A percentile compares a stretch with the other conserved stretches of the same genome.
phyloP scores from a whole-genome alignment of 2,113 vertebrate species.

The Hydrochoerus hydrochaeris region DNA sequence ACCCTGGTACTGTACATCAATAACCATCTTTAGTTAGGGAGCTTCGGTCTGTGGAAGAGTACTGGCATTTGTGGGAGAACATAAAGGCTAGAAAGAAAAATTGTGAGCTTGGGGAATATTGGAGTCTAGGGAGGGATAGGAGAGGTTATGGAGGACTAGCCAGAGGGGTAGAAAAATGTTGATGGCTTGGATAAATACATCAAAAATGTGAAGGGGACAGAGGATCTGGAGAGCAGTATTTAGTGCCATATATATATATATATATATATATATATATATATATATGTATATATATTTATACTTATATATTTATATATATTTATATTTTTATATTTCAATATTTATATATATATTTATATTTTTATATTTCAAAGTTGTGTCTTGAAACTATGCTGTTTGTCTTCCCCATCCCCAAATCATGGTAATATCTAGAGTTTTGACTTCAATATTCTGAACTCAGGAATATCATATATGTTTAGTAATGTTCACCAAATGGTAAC shows the following conservation, averaged over 20 bases:
- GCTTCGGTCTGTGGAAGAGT: constrained; percentile 85
- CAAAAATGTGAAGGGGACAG: constrained; percentile 71
- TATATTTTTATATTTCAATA: not conserved
- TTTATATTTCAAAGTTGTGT: not conserved
- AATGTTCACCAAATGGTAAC: not conserved
- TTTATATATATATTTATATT: too few species aligned
- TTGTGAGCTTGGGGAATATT: constrained; percentile 88
- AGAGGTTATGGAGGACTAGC: constrained; percentile 86
- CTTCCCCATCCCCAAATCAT: too few species aligned
- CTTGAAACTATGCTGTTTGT: not conserved
- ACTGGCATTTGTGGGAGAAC: constrained; percentile 87
- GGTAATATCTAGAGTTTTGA: constrained; percentile 55
- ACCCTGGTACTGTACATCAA: constrained; percentile 89
- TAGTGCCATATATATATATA: not conserved
- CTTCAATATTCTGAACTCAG: not conserved
- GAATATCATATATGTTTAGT: not conserved
- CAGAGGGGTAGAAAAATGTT: constrained; percentile 83
- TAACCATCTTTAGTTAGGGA: constrained; percentile 93
- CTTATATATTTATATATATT: too few species aligned
- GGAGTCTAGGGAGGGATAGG: constrained; percentile 84
- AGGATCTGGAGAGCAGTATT: constrained; percentile 70
- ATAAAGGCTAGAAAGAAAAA: constrained; percentile 89
- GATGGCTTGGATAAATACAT: constrained; percentile 83
- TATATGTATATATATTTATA: not conserved
- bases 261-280: not conserved